phyloP scores from a whole-genome alignment of 1,140 invertebrate species.

The Drosophila kurseongensis region DNA sequence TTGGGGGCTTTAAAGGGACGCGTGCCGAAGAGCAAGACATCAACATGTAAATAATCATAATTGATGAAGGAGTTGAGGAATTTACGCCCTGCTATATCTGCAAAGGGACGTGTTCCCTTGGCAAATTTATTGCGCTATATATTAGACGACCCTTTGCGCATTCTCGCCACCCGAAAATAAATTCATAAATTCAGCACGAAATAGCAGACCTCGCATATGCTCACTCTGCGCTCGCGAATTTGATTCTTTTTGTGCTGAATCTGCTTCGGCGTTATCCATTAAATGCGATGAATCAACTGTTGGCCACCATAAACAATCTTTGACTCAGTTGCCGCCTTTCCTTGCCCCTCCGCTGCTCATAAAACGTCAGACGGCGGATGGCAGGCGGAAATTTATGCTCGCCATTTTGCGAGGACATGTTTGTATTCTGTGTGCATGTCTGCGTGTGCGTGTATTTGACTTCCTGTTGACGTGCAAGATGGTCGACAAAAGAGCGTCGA shows the following conservation, averaged over 20 bases:
- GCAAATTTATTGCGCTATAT: constrained; percentile 47
- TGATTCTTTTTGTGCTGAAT: constrained; percentile 62
- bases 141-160: constrained; percentile 23
- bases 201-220: constrained; percentile 45
- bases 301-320: constrained; percentile 78
- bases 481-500: constrained; percentile 27
- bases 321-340: constrained; percentile 40
- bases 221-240: constrained; percentile 31
- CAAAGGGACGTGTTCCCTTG: constrained; percentile 30
- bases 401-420: constrained; percentile 63
- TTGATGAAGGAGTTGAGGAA: constrained; percentile 33
- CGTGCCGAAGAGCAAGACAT: neutral
- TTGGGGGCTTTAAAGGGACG: constrained; percentile 11
- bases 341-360: constrained; percentile 37
- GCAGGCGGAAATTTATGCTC: constrained; percentile 73
- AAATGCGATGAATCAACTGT: constrained; percentile 80
- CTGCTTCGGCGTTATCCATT: constrained; percentile 73
- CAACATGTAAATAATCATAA: constrained; percentile 38
- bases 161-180: constrained; percentile 24
- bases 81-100: constrained; percentile 21
- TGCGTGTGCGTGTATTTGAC: constrained; percentile 57
- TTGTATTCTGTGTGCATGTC: constrained; percentile 23
- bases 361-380: constrained; percentile 63
- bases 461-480: constrained; percentile 75
- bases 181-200: constrained; percentile 48